Base-by-base conservation (phyloP, 1,140 invertebrate genomes). In the Coenobita brevimanus region DNA sequence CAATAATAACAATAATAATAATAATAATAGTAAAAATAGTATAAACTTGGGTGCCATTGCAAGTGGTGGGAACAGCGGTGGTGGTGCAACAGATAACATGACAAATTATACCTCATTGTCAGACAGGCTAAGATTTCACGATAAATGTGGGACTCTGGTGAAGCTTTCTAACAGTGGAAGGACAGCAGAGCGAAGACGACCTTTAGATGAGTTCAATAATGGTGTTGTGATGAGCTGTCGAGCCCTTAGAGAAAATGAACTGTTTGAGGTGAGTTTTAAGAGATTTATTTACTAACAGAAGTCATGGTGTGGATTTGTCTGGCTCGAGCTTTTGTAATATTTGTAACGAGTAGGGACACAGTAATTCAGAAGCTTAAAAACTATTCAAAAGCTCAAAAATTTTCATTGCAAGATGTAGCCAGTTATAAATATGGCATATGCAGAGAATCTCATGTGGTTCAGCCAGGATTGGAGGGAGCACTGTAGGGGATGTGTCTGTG, bases 141-240 rank as follows among this genome's bases (percentile, higher is more conserved):
- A 96, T 60, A 94, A 96, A 80, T 97, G 97, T 91, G 98, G 98
- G 0, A 95, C 95, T 3, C 93, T 98, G 57, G 96, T 99, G 0
- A 98, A 97, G 92, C 93, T 99, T n/a, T 96, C 96, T 0, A 94
- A 95, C 89, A 96, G 96, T 91, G 96, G 95, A 86, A 94, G 97
- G 91, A 96, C 97, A 6, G 97, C 97, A 0, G 96, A 99, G 93
- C 94, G 97, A 75, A 94, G 96, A 71, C 93, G 96, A 89, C 97
- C 97, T 0, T 92, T 97, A n/a, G 97, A 98, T 92, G 97, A 99
- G 92, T 99, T 99, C 91, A 98, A 98, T 92, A 97, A 98, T 92
- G 97, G 96, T 4, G 97, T 98, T 13, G 97, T 97, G 0, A 97
- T 98, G 96, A 98, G 97, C 0, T 96, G 97, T 91, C 94, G 97